These are phyloP conservation scores for Drosophila pseudoananassae DNA, from an alignment of 1,140 invertebrate species.

Conservation along the genomic window DNA sequence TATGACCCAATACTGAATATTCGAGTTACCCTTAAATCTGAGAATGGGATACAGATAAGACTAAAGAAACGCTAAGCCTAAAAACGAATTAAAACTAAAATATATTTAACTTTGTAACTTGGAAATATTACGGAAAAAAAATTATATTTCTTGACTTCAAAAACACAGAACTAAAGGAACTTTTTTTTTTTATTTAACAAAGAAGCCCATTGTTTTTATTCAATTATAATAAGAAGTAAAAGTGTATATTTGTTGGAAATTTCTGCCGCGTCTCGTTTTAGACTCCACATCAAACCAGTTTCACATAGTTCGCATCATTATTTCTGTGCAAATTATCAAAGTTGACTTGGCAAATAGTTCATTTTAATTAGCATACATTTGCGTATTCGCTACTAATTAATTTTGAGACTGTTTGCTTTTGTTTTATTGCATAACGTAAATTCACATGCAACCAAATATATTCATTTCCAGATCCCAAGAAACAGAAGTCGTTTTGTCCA, in stretches of 20 bases:
- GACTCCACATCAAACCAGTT: slow-evolving; percentile 15
- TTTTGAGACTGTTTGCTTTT: slow-evolving; percentile 17
- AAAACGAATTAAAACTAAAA: not conserved
- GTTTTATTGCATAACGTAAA: slow-evolving; percentile 31
- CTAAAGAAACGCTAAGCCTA: slow-evolving; percentile 35
- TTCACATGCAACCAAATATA: slow-evolving; percentile 7
- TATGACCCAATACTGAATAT: slow-evolving; percentile 77
- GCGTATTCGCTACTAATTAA: slow-evolving; percentile 31
- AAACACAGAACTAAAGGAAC: not conserved
- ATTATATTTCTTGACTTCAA: not conserved
- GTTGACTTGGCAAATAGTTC: slow-evolving; percentile 28
- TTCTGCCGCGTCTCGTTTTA: not conserved
- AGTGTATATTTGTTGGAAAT: not conserved
- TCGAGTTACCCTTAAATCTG: slow-evolving; percentile 72
- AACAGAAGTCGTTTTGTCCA: not conserved
- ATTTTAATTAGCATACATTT: slow-evolving; percentile 30
- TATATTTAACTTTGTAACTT: not conserved
- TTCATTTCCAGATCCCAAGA: not conserved
- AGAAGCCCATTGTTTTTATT: not conserved
- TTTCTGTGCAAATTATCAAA: slow-evolving; percentile 18
- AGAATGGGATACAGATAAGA: slow-evolving; percentile 76
- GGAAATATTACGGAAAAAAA: not conserved
- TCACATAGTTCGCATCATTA: slow-evolving; percentile 12
- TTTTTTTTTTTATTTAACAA: not conserved
- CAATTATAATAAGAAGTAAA: not conserved